phyloP scores from a whole-genome alignment of 2,113 vertebrate species.

The Gopherus flavomarginatus region DNA sequence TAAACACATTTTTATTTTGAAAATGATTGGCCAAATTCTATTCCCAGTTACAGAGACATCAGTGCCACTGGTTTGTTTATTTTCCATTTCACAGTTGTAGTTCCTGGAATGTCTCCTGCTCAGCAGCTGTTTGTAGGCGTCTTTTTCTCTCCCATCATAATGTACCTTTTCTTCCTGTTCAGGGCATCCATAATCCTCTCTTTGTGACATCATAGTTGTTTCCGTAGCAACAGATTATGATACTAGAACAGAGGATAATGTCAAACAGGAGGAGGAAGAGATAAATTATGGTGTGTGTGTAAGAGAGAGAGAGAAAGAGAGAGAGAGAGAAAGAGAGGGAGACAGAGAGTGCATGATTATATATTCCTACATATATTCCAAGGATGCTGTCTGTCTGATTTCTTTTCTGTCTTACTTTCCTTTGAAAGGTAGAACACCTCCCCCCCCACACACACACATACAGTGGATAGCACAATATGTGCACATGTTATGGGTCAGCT shows the following conservation, averaged over 20 bases:
- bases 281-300: constrained; percentile 73
- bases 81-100: constrained; percentile 46
- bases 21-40: constrained; percentile 20
- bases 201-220: constrained; percentile 75
- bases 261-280: constrained; percentile 75
- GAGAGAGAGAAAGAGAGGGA: constrained; percentile 32
- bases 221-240: constrained; percentile 78
- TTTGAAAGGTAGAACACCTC: constrained; percentile 56
- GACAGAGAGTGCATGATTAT: constrained; percentile 65
- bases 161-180: constrained; percentile 72
- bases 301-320: constrained; percentile 15
- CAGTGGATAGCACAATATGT: constrained; percentile 47
- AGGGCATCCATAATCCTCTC: constrained; percentile 70
- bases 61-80: not conserved
- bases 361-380: constrained; percentile 55
- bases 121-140: constrained; percentile 65
- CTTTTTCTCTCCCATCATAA: constrained; percentile 33
- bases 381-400: constrained; percentile 57
- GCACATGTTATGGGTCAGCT: not conserved
- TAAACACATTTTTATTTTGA: constrained; percentile 65
- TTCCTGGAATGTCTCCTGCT: constrained; percentile 55
- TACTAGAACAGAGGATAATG: constrained; percentile 74
- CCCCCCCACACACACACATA: not conserved
- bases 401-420: constrained; percentile 53
- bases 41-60: constrained; percentile 40